Base-by-base conservation (phyloP, 2,797 vertebrate genomes). In the Hipposideros larvatus region DNA sequence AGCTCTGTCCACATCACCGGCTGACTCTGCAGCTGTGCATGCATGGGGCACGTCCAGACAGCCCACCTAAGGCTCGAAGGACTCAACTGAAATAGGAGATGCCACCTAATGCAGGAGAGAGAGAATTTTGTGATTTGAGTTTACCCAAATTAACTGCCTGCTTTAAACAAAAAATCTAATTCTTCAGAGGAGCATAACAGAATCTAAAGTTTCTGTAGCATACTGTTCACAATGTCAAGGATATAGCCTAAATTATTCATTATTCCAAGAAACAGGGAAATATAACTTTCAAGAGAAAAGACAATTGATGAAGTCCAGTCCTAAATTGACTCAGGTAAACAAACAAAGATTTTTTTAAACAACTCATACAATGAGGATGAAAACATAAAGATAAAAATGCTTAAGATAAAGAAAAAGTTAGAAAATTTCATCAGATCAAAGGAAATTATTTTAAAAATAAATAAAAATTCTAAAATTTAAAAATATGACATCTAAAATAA, bases 381-480 rank as follows among this genome's bases (percentile, higher is more conserved):
- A 87, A 53, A 9, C 1, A 66, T 31, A 26, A 77, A 65, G 79
- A 46, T 41, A 66, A 86, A 51, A 16, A 26, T 22, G 43, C 10
- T 71, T 77, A 26, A 22, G 46, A 87, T 75, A 77, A 85, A 31
- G 48, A 4, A 71, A 91, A 92, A n/a, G 16, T 87, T 43, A 41
- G 2, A 6, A 71, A 89, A 75, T 77, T 1, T 75, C 13, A 82
- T 21, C n/a, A 80, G n/a, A 77, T 82, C 34, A 78, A 86, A 31
- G 74, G 18, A 77, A 57, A 71, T 37, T 19, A 65, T n/a, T 46
- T 63, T 41, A 34, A 34, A 89, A 90, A 63, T 51, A 61, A 65
- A 61, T 75, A 31, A 79, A 77, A 63, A 63, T 15, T 92, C 13
- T 94, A 55, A 80, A 48, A 75, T 28, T 80, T 91, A 61, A 83